phyloP scores from a whole-genome alignment of 2,113 vertebrate species.

The Sinocyclocheilus maitianheensis region DNA sequence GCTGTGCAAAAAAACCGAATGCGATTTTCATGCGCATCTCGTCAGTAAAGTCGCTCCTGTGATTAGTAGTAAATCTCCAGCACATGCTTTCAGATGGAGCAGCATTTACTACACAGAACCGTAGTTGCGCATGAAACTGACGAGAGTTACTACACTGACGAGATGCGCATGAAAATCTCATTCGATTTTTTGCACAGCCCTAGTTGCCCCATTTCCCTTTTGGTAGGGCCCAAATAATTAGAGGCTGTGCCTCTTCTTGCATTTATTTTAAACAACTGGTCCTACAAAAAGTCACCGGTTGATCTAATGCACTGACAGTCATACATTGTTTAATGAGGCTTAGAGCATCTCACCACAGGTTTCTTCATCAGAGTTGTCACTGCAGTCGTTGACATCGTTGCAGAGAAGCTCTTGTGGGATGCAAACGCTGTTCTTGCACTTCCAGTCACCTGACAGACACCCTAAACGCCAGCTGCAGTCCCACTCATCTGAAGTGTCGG shows the following conservation, averaged over 20 bases:
- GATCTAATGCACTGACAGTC: neutral
- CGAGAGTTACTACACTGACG: too few relatives aligned
- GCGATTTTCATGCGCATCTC: too few relatives aligned
- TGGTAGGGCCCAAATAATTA: neutral
- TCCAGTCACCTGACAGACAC: conserved; percentile 83
- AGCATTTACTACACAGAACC: too few relatives aligned
- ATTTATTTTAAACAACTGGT: neutral
- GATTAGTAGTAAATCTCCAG: too few relatives aligned
- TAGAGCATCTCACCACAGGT: conserved; percentile 70
- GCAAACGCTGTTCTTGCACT: conserved; percentile 79
- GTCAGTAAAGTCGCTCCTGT: too few relatives aligned
- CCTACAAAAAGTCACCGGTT: neutral
- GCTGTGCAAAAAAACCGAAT: too few relatives aligned
- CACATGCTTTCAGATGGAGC: too few relatives aligned
- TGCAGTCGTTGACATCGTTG: conserved; percentile 70
- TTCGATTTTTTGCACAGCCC: too few relatives aligned
- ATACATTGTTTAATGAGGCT: neutral
- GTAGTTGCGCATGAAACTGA: too few relatives aligned
- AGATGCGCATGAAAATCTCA: too few relatives aligned
- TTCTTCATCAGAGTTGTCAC: conserved; percentile 75
- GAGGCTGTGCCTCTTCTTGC: neutral
- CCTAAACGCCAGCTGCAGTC: conserved; percentile 68
- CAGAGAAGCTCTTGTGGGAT: conserved; percentile 66
- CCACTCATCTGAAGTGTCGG: conserved; percentile 77
- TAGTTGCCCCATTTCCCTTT: neutral